phyloP scores from a whole-genome alignment of 2,113 vertebrate species.

The Stomatorhinus ivindoensis region DNA sequence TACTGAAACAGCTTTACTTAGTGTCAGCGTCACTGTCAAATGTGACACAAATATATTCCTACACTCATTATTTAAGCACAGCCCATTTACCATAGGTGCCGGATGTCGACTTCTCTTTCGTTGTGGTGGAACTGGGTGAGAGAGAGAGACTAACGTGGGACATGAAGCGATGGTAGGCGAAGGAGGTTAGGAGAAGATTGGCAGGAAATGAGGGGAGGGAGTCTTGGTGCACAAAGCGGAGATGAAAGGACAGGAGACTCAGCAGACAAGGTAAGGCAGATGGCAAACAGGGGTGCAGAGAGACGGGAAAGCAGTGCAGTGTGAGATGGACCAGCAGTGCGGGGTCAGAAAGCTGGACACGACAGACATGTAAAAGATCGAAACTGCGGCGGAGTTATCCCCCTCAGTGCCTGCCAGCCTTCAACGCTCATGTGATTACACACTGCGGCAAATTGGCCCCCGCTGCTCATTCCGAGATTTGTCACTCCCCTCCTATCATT shows the following conservation, averaged over 20 bases:
- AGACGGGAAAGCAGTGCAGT: background rate
- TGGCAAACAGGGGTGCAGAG: background rate
- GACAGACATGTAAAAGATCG: background rate
- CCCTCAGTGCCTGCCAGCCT: background rate
- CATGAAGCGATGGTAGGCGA: background rate
- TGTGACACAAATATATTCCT: conserved; percentile 2
- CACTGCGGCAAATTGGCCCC: background rate
- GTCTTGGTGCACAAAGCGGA: background rate
- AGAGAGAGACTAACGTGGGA: background rate
- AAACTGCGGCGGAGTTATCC: background rate
- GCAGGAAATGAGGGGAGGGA: background rate
- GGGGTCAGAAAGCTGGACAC: background rate
- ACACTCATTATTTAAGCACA: conserved; percentile 7
- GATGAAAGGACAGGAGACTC: background rate
- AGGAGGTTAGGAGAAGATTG: background rate
- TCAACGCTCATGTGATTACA: background rate
- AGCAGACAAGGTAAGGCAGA: conserved; percentile 11
- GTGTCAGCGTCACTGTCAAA: conserved; percentile 1
- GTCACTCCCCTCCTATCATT: background rate
- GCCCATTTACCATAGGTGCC: background rate
- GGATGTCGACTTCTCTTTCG: background rate
- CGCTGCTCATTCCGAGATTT: background rate
- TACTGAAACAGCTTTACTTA: background rate
- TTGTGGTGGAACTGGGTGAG: background rate
- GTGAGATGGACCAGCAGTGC: background rate